These are phyloP conservation scores for Ormia ochracea DNA, from an alignment of 2,888 invertebrate genomes.

Conservation along the genomic window DNA sequence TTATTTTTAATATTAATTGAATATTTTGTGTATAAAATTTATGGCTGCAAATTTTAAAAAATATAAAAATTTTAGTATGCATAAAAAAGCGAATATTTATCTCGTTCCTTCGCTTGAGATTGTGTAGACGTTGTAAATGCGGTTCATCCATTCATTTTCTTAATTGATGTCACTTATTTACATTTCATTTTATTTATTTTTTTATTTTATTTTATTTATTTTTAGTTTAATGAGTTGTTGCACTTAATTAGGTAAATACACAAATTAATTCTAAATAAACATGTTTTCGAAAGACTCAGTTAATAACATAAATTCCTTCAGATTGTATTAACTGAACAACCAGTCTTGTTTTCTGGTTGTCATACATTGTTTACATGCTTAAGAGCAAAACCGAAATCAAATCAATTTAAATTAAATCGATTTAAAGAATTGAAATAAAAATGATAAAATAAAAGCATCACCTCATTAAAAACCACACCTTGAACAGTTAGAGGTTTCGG, in stretches of 20 bases:
- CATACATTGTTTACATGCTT: slow-evolving; percentile 25
- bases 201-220: too few species aligned
- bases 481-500: slow-evolving; percentile 49
- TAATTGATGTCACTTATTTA: too few species aligned
- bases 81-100: too few species aligned
- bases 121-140: too few species aligned
- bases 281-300: slow-evolving; percentile 39
- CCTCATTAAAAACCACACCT: slow-evolving; percentile 60
- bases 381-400: slow-evolving; percentile 8
- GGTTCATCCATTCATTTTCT: too few species aligned
- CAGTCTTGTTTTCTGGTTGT: slow-evolving; percentile 32
- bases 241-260: slow-evolving; percentile 9
- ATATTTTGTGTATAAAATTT: too few species aligned
- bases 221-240: slow-evolving; percentile 4
- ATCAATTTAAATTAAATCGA: slow-evolving; percentile 19
- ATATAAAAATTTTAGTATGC: too few species aligned
- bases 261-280: slow-evolving; percentile 25
- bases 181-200: too few species aligned
- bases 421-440: slow-evolving; percentile 10
- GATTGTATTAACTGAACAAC: slow-evolving; percentile 35
- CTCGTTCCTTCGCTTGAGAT: too few species aligned
- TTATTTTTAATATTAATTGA: too few species aligned
- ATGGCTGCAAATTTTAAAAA: too few species aligned
- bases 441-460: slow-evolving; percentile 49
- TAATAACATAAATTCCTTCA: slow-evolving; percentile 33